These are phyloP conservation scores for Tachystola acroxantha DNA, from an alignment of 2,888 invertebrate species.

Conservation along the genomic window DNA sequence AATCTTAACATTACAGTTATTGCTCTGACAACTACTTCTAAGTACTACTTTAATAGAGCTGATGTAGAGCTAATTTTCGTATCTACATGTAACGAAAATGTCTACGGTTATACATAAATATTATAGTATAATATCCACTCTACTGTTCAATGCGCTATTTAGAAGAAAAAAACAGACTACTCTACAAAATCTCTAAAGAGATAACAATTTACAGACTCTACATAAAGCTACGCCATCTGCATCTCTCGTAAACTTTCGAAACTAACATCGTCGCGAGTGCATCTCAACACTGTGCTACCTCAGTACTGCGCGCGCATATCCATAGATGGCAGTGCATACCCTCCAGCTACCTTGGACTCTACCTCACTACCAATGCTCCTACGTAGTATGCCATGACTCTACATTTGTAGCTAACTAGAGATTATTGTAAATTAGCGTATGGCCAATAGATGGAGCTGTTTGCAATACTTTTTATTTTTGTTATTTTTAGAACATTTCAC, in stretches of 20 bases:
- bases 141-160: too few species aligned
- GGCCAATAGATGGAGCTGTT: slow-evolving; percentile 55
- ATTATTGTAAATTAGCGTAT: slow-evolving; percentile 30
- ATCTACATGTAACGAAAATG: too few species aligned
- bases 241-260: slow-evolving; percentile 26
- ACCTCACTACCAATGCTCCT: not conserved
- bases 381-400: not conserved
- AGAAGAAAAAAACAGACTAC: too few species aligned
- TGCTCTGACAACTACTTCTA: too few species aligned
- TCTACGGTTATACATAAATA: too few species aligned
- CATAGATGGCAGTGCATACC: slow-evolving; percentile 60
- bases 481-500: too few species aligned
- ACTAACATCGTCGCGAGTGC: slow-evolving; percentile 21
- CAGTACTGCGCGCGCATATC: slow-evolving; percentile 42
- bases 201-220: too few species aligned
- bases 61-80: too few species aligned
- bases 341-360: not conserved
- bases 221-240: slow-evolving; percentile 24
- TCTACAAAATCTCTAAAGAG: too few species aligned
- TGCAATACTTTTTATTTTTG: slow-evolving; percentile 7
- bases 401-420: slow-evolving; percentile 12
- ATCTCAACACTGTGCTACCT: slow-evolving; percentile 8
- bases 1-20: too few species aligned
- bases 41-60: too few species aligned
- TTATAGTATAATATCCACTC: too few species aligned